These are phyloP conservation scores for Opisthocomus hoazin DNA, from an alignment of 2,113 vertebrate species.

Conservation along the genomic window DNA sequence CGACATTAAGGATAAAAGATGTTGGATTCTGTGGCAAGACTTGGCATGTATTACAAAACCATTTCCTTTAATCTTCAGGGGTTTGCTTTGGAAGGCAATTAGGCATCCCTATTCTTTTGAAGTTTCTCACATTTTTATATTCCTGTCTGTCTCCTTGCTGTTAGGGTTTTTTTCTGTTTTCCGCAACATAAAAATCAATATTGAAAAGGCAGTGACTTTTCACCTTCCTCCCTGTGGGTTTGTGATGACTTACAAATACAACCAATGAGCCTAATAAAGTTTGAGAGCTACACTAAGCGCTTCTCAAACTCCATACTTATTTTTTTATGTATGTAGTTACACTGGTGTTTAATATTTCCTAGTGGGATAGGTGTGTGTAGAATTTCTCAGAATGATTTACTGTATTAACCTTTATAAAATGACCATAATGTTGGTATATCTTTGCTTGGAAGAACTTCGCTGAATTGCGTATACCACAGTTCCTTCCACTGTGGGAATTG, in stretches of 20 bases:
- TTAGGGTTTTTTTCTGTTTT: neutral
- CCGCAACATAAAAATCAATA: neutral
- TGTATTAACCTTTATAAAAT: neutral
- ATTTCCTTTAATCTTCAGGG: neutral
- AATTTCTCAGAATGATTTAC: neutral
- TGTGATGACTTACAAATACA: neutral
- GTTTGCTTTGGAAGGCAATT: constrained; percentile 25
- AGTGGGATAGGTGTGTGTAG: neutral
- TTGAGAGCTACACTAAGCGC: neutral
- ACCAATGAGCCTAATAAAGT: neutral
- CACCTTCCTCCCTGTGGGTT: neutral
- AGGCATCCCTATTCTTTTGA: neutral
- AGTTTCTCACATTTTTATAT: neutral
- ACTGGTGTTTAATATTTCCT: neutral
- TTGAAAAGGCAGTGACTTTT: neutral
- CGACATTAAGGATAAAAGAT: neutral
- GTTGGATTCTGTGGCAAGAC: neutral
- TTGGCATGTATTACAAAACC: neutral
- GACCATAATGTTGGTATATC: neutral
- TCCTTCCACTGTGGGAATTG: neutral
- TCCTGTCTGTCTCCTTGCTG: neutral
- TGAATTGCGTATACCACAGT: neutral
- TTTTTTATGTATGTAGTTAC: neutral
- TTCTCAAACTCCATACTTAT: neutral
- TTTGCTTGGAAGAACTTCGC: neutral